phyloP scores from a whole-genome alignment of 2,888 invertebrate genomes.

The Melieria picta region DNA sequence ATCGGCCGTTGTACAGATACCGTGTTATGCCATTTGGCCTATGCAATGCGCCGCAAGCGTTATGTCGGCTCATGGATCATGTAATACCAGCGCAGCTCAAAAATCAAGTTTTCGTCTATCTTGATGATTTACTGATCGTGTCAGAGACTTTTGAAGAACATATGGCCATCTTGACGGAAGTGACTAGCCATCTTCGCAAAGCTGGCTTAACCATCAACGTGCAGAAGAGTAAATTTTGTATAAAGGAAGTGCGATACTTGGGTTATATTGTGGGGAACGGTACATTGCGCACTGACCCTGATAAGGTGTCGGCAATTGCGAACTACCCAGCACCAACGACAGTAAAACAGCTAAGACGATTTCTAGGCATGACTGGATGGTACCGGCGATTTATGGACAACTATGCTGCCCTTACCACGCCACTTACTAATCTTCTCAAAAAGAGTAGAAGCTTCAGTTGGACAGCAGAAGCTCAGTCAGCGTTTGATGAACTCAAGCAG shows the following conservation, averaged over 20 bases:
- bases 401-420: constrained; percentile 35
- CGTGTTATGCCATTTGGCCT: constrained; percentile 27
- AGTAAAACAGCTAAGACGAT: constrained; percentile 34
- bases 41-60: constrained; percentile 23
- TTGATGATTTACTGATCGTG: constrained; percentile 22
- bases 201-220: constrained; percentile 16
- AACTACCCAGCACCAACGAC: constrained; percentile 23
- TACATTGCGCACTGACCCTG: constrained; percentile 20
- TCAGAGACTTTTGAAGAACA: constrained; percentile 20
- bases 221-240: constrained; percentile 25
- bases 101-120: constrained; percentile 28
- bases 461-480: constrained; percentile 18
- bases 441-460: constrained; percentile 26
- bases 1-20: constrained; percentile 31
- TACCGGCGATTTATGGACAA: constrained; percentile 38
- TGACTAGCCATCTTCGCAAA: constrained; percentile 16
- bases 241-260: constrained; percentile 21
- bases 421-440: constrained; percentile 37
- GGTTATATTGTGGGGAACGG: constrained; percentile 30
- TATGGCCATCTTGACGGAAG: constrained; percentile 9
- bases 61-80: constrained; percentile 27
- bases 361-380: constrained; percentile 43
- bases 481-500: constrained; percentile 19
- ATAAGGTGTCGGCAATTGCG: constrained; percentile 20
- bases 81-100: constrained; percentile 25